Conservation (phyloP, 2,113 vertebrate species). For the Nymphicus hollandicus region DNA sequence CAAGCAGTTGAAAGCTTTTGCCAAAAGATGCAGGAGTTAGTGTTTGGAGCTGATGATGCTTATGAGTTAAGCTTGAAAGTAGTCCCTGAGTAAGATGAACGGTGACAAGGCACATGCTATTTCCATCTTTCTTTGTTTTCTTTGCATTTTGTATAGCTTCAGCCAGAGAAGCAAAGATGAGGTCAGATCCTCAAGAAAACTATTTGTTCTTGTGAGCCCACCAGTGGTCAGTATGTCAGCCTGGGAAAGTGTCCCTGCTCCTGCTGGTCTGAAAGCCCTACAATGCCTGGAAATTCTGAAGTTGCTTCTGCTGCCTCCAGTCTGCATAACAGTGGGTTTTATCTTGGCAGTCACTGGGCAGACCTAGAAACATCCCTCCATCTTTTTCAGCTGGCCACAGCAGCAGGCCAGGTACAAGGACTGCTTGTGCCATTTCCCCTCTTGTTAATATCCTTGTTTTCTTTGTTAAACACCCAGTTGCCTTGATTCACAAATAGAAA, state of each 20-base stretch:
- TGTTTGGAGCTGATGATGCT: background rate
- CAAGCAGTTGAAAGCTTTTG: background rate
- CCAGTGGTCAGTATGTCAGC: background rate
- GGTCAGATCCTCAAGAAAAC: background rate
- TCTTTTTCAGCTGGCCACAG: background rate
- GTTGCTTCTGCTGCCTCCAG: background rate
- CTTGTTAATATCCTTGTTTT: background rate
- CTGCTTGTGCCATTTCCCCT: background rate
- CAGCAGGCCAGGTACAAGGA: background rate
- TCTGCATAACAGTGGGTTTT: rapidly evolving
- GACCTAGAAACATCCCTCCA: background rate
- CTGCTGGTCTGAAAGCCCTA: background rate
- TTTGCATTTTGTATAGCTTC: background rate
- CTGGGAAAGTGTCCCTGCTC: background rate
- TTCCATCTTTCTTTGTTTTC: background rate
- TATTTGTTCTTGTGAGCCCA: background rate
- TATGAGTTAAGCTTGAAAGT: background rate
- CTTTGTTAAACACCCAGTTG: background rate
- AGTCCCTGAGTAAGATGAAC: background rate
- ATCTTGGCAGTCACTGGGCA: background rate
- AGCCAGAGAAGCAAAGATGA: background rate
- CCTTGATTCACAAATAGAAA: background rate
- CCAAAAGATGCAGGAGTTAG: background rate
- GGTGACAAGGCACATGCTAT: background rate
- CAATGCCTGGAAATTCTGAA: background rate